Base-by-base conservation (phyloP, 2,113 vertebrate species). In the Brachyhypopomus gauderio region DNA sequence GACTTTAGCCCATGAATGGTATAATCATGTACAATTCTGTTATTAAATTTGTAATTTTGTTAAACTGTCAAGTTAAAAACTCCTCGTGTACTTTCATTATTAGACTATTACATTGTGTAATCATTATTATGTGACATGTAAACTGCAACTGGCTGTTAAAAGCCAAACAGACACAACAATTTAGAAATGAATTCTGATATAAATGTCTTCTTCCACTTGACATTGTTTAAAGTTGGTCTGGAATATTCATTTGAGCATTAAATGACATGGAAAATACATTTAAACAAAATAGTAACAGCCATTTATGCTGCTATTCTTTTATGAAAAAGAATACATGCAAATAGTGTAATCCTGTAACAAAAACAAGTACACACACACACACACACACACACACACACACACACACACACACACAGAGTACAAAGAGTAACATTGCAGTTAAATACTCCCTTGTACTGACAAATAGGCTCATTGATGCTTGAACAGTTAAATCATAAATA, bases 381-480 rank as follows among this genome's bases (percentile, higher is more conserved):
- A 71, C 59, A 52, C 58, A 72, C 67, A 72, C 62, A 67, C 70
- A 77, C 36, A 17, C 45, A 63, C 83, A 72, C 41, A 56, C 73
- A 56, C 27, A 69, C 64, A 52, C 9, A 19, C 77, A 71, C 14
- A 81, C 30, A 23, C 36, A 48, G 48, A 27, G 2, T 23, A 36
- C 14, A n/a, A 55, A 22, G n/a, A 83, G 74, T 59, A 72, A 75
- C 60, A 71, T 23, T 63, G 70, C 64, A 81, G 38, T 71, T 59
- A n/a, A n/a, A 58, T 78, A 71, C 36, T 52, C 60, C n/a, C 45
- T 72, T 78, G 72, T 78, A 74, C 60, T 52, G 64, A 80, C 25
- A 77, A 66, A 80, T 48, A 70, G 74, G 27, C 17, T 80, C 60
- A 63, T 41, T 80, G 66, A 84, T 80, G 56, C 41, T 84, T 60